A percentile compares a stretch with the other conserved stretches of the same genome.
Evolutionary conservation across 2,113 vertebrate genomes (phyloP).

Genomic region (Nannospalax galili): DNA sequence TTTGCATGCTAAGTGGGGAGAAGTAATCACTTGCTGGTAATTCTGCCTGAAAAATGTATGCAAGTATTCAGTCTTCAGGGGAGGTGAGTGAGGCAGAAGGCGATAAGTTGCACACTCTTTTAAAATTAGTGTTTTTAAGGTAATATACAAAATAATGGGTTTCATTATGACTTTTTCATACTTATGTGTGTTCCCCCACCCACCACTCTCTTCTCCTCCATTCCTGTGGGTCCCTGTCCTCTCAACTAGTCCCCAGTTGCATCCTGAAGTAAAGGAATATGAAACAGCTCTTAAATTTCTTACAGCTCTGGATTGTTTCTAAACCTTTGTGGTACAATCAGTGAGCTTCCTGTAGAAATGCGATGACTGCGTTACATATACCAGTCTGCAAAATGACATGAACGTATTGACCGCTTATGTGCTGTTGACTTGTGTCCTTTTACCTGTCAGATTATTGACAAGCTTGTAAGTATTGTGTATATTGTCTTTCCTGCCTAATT

Average conservation of each 20-base stretch:
- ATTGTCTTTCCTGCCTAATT: neutral
- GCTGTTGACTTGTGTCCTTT: neutral
- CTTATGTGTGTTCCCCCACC: too few relatives aligned
- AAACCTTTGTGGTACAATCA: neutral
- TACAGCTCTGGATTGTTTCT: neutral
- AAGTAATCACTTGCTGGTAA: neutral
- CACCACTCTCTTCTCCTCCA: neutral
- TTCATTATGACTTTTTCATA: neutral
- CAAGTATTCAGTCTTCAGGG: neutral
- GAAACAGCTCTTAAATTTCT: slow-evolving; percentile 10
- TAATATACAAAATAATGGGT: neutral
- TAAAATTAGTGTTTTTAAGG: neutral
- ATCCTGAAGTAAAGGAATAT: neutral
- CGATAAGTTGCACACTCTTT: neutral
- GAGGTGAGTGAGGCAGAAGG: neutral
- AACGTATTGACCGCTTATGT: neutral
- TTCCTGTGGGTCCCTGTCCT: neutral
- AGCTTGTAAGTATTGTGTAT: neutral
- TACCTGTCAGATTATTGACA: neutral
- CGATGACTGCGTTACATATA: neutral
- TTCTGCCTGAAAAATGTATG: neutral
- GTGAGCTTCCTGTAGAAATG: neutral
- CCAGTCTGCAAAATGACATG: neutral
- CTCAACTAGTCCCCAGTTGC: neutral
- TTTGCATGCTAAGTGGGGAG: neutral